Percentiles rank a stretch among this genome's conserved stretches.
Evolutionary conservation across 2,888 invertebrate genomes (phyloP).

Genomic region (Copidosoma aretas): DNA sequence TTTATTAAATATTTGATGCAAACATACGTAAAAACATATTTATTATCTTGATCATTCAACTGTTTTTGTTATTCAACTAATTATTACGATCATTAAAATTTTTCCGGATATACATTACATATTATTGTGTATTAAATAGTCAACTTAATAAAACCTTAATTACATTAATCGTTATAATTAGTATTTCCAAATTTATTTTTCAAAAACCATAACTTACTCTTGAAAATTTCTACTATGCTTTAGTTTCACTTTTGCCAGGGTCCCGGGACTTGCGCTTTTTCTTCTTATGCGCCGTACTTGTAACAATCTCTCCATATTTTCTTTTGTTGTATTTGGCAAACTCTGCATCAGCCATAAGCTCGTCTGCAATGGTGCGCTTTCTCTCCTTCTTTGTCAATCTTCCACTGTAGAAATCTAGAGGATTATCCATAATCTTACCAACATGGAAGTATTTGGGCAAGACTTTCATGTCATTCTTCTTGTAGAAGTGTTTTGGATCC

Average conservation of each 20-base stretch:
- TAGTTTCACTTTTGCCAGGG: too few species aligned
- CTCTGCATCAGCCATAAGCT: constrained; percentile 87
- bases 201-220: constrained; percentile 20
- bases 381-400: constrained; percentile 85
- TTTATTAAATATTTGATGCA: too few species aligned
- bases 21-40: too few species aligned
- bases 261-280: constrained; percentile 53
- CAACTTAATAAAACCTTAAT: too few species aligned
- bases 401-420: constrained; percentile 85
- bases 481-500: constrained; percentile 94
- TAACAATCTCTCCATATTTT: constrained; percentile 79
- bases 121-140: too few species aligned
- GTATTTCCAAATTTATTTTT: constrained; percentile 2
- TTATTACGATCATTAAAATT: too few species aligned
- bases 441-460: constrained; percentile 92
- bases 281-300: constrained; percentile 72
- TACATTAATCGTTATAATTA: constrained; percentile 11
- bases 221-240: background rate
- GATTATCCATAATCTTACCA: constrained; percentile 82
- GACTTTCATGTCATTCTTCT: constrained; percentile 85
- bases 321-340: constrained; percentile 82
- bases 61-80: too few species aligned
- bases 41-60: too few species aligned
- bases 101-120: too few species aligned
- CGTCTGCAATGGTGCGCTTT: constrained; percentile 91